Conservation (phyloP, 2,797 vertebrate species). For the Choloepus didactylus region DNA sequence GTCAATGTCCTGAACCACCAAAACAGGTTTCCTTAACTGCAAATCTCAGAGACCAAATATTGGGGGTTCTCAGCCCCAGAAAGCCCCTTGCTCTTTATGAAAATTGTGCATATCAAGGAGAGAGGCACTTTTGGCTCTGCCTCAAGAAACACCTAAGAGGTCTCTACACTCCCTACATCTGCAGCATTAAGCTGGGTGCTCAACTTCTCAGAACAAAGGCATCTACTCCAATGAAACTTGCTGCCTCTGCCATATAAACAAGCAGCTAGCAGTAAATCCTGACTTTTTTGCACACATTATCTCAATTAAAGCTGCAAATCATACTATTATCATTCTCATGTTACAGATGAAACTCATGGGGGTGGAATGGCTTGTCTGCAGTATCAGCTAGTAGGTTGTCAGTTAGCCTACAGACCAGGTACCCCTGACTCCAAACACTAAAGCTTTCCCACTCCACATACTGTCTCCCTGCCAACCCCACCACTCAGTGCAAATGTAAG, state of each 20-base stretch:
- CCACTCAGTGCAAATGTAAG: neutral
- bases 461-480: neutral
- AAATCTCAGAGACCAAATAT: neutral
- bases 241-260: neutral
- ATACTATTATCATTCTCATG: neutral
- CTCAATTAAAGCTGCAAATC: neutral
- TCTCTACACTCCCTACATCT: neutral
- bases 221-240: neutral
- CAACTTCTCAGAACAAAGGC: neutral
- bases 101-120: neutral
- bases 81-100: neutral
- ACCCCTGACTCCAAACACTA: neutral
- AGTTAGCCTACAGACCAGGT: neutral
- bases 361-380: rapidly evolving
- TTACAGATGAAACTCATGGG: neutral
- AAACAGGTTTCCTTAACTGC: neutral
- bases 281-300: neutral
- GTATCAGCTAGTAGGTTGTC: neutral
- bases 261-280: neutral
- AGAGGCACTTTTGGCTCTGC: neutral
- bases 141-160: neutral
- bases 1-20: neutral
- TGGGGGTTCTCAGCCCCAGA: neutral
- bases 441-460: neutral
- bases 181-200: neutral